phyloP scores from a whole-genome alignment of 2,888 invertebrate species.

The Palloptera scutellata region DNA sequence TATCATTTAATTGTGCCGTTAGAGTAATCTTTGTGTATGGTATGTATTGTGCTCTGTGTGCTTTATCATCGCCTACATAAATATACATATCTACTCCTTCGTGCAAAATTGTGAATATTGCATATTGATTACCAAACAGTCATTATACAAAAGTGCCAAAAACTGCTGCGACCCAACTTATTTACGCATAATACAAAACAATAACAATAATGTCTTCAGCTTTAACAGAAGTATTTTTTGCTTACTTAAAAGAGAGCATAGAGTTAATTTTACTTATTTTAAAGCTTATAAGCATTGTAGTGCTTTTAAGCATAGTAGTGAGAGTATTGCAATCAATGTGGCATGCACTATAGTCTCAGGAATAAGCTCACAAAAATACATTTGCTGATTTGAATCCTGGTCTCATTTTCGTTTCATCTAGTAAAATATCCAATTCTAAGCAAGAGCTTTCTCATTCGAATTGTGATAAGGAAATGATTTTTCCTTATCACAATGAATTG shows the following conservation, averaged over 20 bases:
- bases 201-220: too few species aligned
- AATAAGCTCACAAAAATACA: slow-evolving; percentile 45
- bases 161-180: too few species aligned
- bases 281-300: too few species aligned
- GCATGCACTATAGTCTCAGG: background rate
- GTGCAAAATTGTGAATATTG: background rate
- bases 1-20: slow-evolving; percentile 48
- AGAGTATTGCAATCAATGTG: background rate
- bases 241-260: too few species aligned
- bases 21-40: slow-evolving; percentile 48
- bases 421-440: slow-evolving; percentile 44
- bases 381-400: slow-evolving; percentile 36
- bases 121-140: background rate
- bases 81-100: slow-evolving; percentile 5
- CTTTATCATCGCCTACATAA: slow-evolving; percentile 50
- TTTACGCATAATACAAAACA: too few species aligned
- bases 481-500: slow-evolving; percentile 33
- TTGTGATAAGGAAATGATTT: slow-evolving; percentile 55
- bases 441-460: slow-evolving; percentile 53
- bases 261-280: too few species aligned
- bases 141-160: too few species aligned
- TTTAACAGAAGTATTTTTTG: too few species aligned
- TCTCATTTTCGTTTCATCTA: slow-evolving; percentile 41
- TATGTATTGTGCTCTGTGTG: slow-evolving; percentile 48
- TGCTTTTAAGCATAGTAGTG: background rate